phyloP scores from a whole-genome alignment of 2,888 invertebrate species.

The Sphaerophoria taeniata region DNA sequence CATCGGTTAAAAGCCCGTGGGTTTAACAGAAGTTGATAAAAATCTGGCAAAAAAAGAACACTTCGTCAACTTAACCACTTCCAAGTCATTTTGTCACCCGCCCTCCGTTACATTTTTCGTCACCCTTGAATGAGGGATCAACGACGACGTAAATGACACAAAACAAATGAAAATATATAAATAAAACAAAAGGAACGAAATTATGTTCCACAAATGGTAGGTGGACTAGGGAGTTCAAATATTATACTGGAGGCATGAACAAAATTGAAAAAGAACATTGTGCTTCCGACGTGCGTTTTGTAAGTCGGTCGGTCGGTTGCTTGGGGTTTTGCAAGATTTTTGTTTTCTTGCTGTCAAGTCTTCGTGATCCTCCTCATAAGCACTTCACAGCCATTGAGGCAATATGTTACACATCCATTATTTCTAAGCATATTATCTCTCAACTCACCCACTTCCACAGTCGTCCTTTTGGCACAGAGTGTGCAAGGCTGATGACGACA shows the following conservation, averaged over 20 bases:
- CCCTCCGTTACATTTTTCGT: constrained; percentile 1
- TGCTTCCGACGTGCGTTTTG: constrained; percentile 11
- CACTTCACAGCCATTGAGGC: constrained; percentile 64
- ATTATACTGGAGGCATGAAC: constrained; percentile 15
- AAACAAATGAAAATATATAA: constrained; percentile 43
- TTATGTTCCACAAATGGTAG: neutral
- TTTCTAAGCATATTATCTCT: constrained; percentile 66
- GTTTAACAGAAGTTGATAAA: constrained; percentile 49
- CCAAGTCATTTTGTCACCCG: constrained; percentile 56
- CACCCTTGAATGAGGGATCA: constrained; percentile 53
- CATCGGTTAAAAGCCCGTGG: neutral
- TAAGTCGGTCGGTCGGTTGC: neutral
- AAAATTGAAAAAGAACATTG: constrained; percentile 68
- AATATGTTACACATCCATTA: constrained; percentile 73
- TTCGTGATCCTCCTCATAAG: constrained; percentile 49
- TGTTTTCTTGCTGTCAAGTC: constrained; percentile 25
- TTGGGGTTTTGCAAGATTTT: constrained; percentile 28
- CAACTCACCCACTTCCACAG: constrained; percentile 21
- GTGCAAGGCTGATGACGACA: constrained; percentile 65
- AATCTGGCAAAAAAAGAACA: constrained; percentile 63
- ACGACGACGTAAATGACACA: constrained; percentile 63
- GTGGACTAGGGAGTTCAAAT: neutral
- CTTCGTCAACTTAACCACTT: constrained; percentile 72
- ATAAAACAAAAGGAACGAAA: constrained; percentile 38
- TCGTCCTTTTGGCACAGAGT: constrained; percentile 4